Base-by-base conservation (phyloP, 53 echinoderm and acorn worm genomes). In the Paracentrotus lividus region DNA sequence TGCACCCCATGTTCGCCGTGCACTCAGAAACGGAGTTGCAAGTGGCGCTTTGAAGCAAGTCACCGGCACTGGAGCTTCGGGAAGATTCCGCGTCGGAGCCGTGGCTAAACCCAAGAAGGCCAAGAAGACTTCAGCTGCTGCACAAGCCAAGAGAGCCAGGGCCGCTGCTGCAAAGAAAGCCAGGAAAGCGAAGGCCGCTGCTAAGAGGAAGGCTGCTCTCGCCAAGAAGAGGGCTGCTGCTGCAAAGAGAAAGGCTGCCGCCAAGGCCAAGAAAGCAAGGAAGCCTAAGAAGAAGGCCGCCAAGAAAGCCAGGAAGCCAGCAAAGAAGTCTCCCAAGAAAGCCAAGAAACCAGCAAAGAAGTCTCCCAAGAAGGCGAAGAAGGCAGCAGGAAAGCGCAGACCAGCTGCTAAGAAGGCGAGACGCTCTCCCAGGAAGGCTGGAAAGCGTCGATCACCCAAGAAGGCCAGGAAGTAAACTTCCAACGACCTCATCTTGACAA, bases 1-100 rank as follows among this genome's bases (percentile, higher is more conserved):
- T 8, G 53, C 29, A 1, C 91, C 94, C 26, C 44, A 56, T 86
- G 51, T 92, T 42, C 66, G 72, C 29, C 93, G 68, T 49, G 94
- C 94, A 29, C 90, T 94, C 59, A 44, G 56, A 21, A 91, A 47
- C n/a, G 94, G 94, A 0, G 94, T 94, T n/a, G 53, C 31, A n/a
- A 94, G 49, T 31, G 68, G 68, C 21, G 40, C 84, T 27, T 85
- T 94, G 34, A 66, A 49, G 38, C 94, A 93, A 64, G 53, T 55
- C 43, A 85, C 52, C 38, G 94, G 94, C 49, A 85, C 56, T n/a
- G 94, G 94, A 47, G 94, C 94, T 12, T 42, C 92, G 47, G 94
- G 94, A 24, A 32, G 93, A 5, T 94, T 94, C 94, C 93, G 84
- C 67, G 58, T 92, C 8, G 58, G 90, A 49, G 44, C 56, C 3